phyloP scores from a whole-genome alignment of 1,140 invertebrate species.

The Drosophila lacteicornis region DNA sequence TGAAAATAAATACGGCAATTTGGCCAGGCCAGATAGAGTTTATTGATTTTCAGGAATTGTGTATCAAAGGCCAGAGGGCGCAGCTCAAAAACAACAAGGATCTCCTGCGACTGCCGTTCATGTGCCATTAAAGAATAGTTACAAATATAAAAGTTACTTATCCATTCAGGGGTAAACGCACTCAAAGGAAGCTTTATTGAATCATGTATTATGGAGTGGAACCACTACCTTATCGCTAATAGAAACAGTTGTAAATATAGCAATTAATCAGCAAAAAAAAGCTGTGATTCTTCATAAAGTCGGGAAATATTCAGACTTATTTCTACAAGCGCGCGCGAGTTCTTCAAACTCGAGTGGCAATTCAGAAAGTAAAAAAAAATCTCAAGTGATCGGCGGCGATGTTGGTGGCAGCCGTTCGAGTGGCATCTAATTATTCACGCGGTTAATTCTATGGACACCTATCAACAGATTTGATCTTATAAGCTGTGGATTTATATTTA shows the following conservation, averaged over 20 bases:
- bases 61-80: conserved; percentile 21
- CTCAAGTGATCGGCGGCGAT: conserved; percentile 52
- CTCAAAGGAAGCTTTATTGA: neutral
- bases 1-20: conserved; percentile 15
- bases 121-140: neutral
- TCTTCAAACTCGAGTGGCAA: conserved; percentile 49
- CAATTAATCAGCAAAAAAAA: conserved; percentile 15
- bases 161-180: neutral
- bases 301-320: conserved; percentile 30
- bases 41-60: conserved; percentile 9
- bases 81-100: neutral
- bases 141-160: neutral
- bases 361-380: conserved; percentile 37
- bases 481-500: conserved; percentile 29
- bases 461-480: conserved; percentile 49
- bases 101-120: neutral
- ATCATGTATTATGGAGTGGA: neutral
- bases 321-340: conserved; percentile 33
- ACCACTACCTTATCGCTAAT: neutral
- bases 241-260: conserved; percentile 16
- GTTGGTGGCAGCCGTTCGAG: conserved; percentile 56
- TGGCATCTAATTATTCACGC: conserved; percentile 54
- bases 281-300: conserved; percentile 6
- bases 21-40: neutral
- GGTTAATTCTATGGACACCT: conserved; percentile 35